Conservation (phyloP, 37 sponge, comb jelly and placozoan genomes). For the Trichoplax adhaerens region DNA sequence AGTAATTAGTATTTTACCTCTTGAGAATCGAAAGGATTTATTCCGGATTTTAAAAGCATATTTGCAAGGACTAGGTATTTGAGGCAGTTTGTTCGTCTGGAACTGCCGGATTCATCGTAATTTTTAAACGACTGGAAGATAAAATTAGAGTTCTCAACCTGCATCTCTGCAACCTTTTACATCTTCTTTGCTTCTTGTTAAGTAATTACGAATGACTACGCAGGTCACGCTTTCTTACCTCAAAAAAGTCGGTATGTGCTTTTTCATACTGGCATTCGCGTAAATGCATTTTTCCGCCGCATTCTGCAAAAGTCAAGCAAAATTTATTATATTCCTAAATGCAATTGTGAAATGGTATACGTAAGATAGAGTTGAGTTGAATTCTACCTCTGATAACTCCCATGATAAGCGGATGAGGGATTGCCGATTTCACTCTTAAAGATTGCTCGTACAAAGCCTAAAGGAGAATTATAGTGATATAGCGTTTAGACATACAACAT, state of each 20-base stretch:
- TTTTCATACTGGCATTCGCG: constrained; percentile 76
- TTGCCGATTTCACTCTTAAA: constrained; percentile 88
- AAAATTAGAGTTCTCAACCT: too few relatives aligned
- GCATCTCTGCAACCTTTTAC: too few relatives aligned
- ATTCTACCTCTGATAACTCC: constrained; percentile 80
- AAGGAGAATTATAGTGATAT: too few relatives aligned
- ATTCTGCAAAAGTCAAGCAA: constrained; percentile 32
- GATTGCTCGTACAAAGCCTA: constrained; percentile 80
- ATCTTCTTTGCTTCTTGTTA: too few relatives aligned
- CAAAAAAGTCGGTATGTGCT: constrained; percentile 98
- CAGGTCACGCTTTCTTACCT: neutral
- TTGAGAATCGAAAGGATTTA: constrained; percentile 95
- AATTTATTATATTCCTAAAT: neutral
- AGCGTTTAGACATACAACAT: too few relatives aligned
- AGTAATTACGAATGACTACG: too few relatives aligned
- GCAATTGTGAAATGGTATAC: neutral
- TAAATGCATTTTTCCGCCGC: constrained; percentile 98
- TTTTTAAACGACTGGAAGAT: constrained; percentile 64
- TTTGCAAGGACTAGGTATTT: constrained; percentile 93
- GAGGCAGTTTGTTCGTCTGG: constrained; percentile 78
- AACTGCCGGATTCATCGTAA: constrained; percentile 92
- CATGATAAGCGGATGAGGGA: constrained; percentile 98
- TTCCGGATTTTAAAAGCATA: constrained; percentile 92
- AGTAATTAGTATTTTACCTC: constrained; percentile 22
- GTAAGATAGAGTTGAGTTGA: neutral